Conservation (phyloP, 2,888 invertebrate genomes). For the Bellardia pandia region DNA sequence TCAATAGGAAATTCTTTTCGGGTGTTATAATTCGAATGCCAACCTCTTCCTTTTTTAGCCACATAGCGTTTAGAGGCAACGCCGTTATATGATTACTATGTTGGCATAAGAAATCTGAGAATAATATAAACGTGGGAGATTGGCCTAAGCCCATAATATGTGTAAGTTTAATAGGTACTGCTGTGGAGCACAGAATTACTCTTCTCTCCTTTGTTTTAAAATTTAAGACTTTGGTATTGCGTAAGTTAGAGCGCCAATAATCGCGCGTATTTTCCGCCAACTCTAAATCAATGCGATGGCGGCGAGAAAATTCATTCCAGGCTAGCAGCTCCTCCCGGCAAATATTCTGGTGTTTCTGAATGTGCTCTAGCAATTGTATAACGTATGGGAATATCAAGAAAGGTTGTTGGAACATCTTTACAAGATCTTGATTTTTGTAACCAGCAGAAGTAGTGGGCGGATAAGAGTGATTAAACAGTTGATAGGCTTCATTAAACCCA, state of each 20-base stretch:
- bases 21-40: conserved; percentile 90
- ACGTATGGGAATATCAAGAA: conserved; percentile 81
- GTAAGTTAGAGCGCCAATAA: conserved; percentile 83
- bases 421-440: conserved; percentile 76
- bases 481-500: conserved; percentile 88
- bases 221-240: conserved; percentile 80
- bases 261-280: conserved; percentile 81
- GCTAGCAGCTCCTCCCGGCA: conserved; percentile 79
- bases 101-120: conserved; percentile 93
- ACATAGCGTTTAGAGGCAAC: conserved; percentile 90
- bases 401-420: conserved; percentile 80
- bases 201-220: conserved; percentile 88
- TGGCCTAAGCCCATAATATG: conserved; percentile 87
- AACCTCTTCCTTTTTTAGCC: conserved; percentile 91
- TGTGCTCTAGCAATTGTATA: conserved; percentile 79
- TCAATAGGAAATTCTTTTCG: conserved; percentile 90
- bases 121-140: conserved; percentile 90
- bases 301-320: conserved; percentile 80
- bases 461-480: conserved; percentile 79
- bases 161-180: conserved; percentile 88
- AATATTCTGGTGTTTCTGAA: conserved; percentile 77
- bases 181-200: conserved; percentile 91
- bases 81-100: conserved; percentile 87
- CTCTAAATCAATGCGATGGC: conserved; percentile 81
- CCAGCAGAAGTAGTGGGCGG: neutral